These are phyloP conservation scores for Streblospio benedicti DNA, from an alignment of 1,140 invertebrate genomes.

Conservation along the genomic window DNA sequence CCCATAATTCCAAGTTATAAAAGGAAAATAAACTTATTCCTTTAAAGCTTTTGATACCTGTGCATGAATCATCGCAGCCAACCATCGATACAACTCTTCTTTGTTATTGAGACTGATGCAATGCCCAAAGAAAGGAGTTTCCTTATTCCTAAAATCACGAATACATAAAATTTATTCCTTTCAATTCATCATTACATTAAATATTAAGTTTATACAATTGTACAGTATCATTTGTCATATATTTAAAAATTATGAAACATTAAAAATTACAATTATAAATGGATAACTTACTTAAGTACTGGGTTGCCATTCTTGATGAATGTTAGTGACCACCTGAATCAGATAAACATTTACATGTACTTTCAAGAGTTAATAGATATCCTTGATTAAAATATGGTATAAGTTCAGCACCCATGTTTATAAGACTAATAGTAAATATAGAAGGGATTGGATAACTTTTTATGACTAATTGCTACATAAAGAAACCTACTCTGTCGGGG, in stretches of 20 bases:
- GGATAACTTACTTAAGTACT: not conserved
- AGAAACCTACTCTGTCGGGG: slow-evolving; percentile 56
- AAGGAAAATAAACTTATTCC: no score
- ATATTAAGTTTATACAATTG: not conserved
- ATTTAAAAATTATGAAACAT: not conserved
- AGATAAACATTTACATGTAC: not conserved
- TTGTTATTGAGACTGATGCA: slow-evolving; percentile 64
- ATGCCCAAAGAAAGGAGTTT: slow-evolving; percentile 67
- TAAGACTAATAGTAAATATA: not conserved
- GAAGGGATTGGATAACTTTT: not conserved
- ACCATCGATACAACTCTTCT: slow-evolving; percentile 64
- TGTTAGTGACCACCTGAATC: not conserved
- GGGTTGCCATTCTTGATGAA: not conserved
- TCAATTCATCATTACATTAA: slow-evolving; percentile 1
- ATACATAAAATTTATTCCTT: slow-evolving; percentile 22
- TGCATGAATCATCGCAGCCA: slow-evolving; percentile 57
- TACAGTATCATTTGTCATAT: not conserved
- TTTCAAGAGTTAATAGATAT: not conserved
- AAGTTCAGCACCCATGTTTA: not conserved
- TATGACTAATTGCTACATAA: not conserved
- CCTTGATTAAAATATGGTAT: not conserved
- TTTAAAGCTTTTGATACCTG: slow-evolving; percentile 11
- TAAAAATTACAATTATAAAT: not conserved
- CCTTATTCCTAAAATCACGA: slow-evolving; percentile 56
- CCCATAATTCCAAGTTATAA: no score